These are phyloP conservation scores for Helostoma temminkii DNA, from an alignment of 2,797 vertebrate genomes.

Conservation along the genomic window DNA sequence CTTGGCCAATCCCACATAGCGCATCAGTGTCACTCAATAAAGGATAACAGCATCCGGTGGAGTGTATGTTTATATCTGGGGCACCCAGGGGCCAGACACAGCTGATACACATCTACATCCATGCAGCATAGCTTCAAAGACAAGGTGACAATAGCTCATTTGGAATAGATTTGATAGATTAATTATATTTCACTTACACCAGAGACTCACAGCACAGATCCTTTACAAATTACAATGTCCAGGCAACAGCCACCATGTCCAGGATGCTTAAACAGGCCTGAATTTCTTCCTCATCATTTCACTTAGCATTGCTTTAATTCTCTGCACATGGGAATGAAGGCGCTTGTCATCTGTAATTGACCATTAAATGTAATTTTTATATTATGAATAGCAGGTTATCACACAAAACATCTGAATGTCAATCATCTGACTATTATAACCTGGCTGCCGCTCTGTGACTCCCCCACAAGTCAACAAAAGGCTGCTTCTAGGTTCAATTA, in stretches of 20 bases:
- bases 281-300: constrained; percentile 73
- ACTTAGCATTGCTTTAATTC: constrained; percentile 41
- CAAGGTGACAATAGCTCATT: constrained; percentile 80
- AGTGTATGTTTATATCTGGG: constrained; percentile 77
- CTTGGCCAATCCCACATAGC: constrained; percentile 77
- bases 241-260: constrained; percentile 49
- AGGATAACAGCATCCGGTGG: constrained; percentile 80
- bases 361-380: constrained; percentile 49
- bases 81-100: constrained; percentile 69
- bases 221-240: constrained; percentile 68
- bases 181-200: constrained; percentile 80
- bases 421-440: constrained; percentile 66
- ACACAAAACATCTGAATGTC: constrained; percentile 59
- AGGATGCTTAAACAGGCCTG: constrained; percentile 49
- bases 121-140: constrained; percentile 71
- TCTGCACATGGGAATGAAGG: constrained; percentile 30
- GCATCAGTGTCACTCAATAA: constrained; percentile 79
- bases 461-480: constrained; percentile 65
- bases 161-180: constrained; percentile 80
- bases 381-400: constrained; percentile 51
- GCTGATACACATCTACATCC: constrained; percentile 77
- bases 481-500: constrained; percentile 70
- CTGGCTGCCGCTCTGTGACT: constrained; percentile 23
- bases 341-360: constrained; percentile 61
- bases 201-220: constrained; percentile 67